Conservation (phyloP, 2,113 vertebrate genomes). For the Marmota flaviventris region DNA sequence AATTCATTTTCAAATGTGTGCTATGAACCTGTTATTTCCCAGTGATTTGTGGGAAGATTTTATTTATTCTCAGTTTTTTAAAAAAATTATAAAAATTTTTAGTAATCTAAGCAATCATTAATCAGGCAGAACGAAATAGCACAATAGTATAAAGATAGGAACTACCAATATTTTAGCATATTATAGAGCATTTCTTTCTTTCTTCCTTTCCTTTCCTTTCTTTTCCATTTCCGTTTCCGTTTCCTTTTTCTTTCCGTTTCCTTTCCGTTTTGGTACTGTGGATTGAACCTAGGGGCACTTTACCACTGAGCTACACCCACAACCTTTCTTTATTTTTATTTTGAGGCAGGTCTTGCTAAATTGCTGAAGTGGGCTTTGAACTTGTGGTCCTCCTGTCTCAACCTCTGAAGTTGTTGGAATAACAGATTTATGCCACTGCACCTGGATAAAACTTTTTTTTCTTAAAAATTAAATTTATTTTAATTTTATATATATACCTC, state of each 20-base stretch:
- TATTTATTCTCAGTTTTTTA: background rate
- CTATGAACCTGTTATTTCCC: conserved; percentile 6
- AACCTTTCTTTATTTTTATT: too few relatives aligned
- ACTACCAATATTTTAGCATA: background rate
- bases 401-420: too few relatives aligned
- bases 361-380: too few relatives aligned
- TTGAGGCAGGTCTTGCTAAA: too few relatives aligned
- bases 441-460: background rate
- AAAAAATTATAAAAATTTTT: conserved; percentile 33
- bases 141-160: conserved; percentile 9
- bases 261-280: too few relatives aligned
- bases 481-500: background rate
- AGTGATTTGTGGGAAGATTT: background rate
- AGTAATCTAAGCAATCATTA: background rate
- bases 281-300: too few relatives aligned
- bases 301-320: too few relatives aligned
- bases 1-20: conserved; percentile 2
- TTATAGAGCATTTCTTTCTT: background rate
- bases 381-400: too few relatives aligned
- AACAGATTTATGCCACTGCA: too few relatives aligned
- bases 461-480: conserved; percentile 6
- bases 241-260: too few relatives aligned
- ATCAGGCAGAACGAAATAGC: background rate
- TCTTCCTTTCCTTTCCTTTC: too few relatives aligned
- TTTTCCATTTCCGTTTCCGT: too few relatives aligned